Percentiles rank a stretch among this genome's conserved stretches.
These are phyloP conservation scores for Sinocyclocheilus anophthalmus DNA, from an alignment of 2,113 vertebrate genomes.

Conservation along the genomic window DNA sequence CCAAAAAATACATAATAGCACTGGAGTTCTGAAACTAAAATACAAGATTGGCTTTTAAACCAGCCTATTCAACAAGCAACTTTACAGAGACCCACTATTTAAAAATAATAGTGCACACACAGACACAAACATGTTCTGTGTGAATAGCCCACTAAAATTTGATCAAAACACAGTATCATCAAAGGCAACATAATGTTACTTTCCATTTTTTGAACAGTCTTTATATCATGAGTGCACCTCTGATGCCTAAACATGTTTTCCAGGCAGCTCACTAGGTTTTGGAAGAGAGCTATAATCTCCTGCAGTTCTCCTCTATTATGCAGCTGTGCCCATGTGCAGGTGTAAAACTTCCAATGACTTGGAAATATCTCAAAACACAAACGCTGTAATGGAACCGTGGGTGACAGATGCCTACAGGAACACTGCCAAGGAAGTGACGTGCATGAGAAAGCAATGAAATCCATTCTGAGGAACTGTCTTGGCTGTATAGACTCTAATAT, in stretches of 20 bases:
- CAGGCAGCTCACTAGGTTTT: not conserved
- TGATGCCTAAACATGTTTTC: not conserved
- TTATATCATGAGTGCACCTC: not conserved
- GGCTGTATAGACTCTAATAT: not conserved
- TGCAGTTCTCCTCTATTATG: constrained; percentile 15
- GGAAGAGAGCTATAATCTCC: constrained; percentile 14
- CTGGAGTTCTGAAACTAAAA: not conserved
- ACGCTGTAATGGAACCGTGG: constrained; percentile 56
- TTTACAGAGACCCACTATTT: not conserved
- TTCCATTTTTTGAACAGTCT: not conserved
- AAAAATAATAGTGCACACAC: not conserved
- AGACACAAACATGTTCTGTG: not conserved
- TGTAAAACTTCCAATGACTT: constrained; percentile 66
- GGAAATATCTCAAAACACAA: constrained; percentile 60
- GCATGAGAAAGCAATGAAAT: constrained; percentile 26
- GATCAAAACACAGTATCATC: not conserved
- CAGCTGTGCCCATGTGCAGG: constrained; percentile 26
- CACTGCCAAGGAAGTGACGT: constrained; percentile 57
- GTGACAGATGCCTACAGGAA: constrained; percentile 53
- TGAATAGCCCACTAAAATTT: not conserved
- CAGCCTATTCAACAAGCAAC: no score
- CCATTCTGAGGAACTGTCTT: not conserved
- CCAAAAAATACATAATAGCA: no score
- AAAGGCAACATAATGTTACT: not conserved
- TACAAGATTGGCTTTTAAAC: no score